phyloP scores from a whole-genome alignment of 2,888 invertebrate genomes.

The Coleophora deauratella region DNA sequence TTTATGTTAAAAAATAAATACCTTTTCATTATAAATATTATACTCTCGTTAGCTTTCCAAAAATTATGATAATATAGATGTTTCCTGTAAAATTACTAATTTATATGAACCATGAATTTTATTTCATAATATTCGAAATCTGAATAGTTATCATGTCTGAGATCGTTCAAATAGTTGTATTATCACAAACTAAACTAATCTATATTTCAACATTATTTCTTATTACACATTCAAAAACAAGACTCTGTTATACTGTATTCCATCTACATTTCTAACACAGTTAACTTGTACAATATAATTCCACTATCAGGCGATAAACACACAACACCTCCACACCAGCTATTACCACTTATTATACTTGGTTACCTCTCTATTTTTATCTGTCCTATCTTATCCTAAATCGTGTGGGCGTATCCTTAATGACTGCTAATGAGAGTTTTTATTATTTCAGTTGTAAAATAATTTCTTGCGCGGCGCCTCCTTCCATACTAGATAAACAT shows the following conservation, averaged over 20 bases:
- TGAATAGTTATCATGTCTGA: no score
- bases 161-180: no score
- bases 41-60: no score
- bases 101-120: no score
- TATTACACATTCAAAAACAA: background rate
- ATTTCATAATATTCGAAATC: no score
- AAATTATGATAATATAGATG: no score
- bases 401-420: conserved; percentile 65
- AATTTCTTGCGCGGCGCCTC: conserved; percentile 69
- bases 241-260: no score
- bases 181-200: conserved; percentile 8
- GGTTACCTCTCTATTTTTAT: conserved; percentile 54
- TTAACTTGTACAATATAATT: conserved; percentile 1
- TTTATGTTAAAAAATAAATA: no score
- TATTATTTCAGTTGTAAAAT: conserved; percentile 71
- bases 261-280: no score
- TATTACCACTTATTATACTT: conserved; percentile 44
- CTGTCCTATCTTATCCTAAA: conserved; percentile 38
- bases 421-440: conserved; percentile 72
- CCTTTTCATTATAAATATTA: no score
- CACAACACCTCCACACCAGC: conserved; percentile 28
- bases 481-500: conserved; percentile 70
- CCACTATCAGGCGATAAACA: conserved; percentile 33
- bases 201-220: conserved; percentile 34
- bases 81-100: no score